Evolutionary conservation across 2,113 vertebrate species (phyloP), one percentile per base, ranked within the genome.

Genomic region (Osmerus eperlanus): DNA sequence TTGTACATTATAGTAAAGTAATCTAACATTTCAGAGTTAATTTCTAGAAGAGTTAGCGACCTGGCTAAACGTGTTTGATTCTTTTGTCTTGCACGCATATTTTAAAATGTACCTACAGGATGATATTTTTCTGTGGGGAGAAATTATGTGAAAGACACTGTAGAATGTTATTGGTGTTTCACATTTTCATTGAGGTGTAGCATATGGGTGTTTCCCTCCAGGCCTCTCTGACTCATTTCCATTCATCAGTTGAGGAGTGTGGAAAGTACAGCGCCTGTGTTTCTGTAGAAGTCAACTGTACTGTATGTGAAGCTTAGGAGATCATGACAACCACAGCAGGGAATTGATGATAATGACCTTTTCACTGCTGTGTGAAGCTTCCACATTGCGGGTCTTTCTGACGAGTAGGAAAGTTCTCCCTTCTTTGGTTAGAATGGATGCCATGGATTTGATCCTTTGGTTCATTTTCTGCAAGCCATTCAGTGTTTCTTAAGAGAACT

Each of bases 191-290:
- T 70, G 75, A 80, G 41, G 60, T 21, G 58, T 59, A 23, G 58
- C 58, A 77, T 76, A 75, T 19, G 73, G 72, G 76, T 73, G 64
- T 63, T 67, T 70, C 59, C 69, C 58, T 4, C 56, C n/a, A 36
- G 67, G 16, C 28, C 12, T 11, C n/a, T 58, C 25, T 78, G 61
- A 84, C 19, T 64, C 70, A 70, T 69, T 67, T 32, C 73, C 51
- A 66, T 68, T 53, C 15, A 70, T 55, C 13, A 18, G 70, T 14
- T n/a, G 47, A 15, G 15, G 14, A 71, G 70, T 78, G 51, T 78
- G 79, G 81, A 85, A 85, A 82, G 56, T 61, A 76, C 80, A 78
- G 69, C 23, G 60, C 47, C 73, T n/a, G 29, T 62, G 63, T 52
- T 12, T 77, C 19, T 32, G 15, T 41, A 12, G 41, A 36, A 36